A percentile compares a stretch with the other conserved stretches of the same genome.
phyloP scores from a whole-genome alignment of 2,888 invertebrate species.

The Macropis europaea region DNA sequence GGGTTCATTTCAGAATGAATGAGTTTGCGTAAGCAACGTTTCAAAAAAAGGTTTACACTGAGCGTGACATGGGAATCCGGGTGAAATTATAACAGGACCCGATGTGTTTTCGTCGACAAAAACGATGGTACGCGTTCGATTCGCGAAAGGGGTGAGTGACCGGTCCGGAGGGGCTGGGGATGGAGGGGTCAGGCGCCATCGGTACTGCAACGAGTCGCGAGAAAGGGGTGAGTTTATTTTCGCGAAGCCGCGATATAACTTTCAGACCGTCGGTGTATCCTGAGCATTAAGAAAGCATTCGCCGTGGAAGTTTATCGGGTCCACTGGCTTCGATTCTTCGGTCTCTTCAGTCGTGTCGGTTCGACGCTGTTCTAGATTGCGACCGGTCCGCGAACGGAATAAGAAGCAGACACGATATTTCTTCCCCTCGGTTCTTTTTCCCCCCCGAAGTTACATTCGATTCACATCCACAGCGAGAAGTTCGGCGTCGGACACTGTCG shows the following conservation, averaged over 20 bases:
- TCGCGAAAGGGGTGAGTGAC: background rate
- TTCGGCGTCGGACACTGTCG: background rate
- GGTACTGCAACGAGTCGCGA: slow-evolving; percentile 31
- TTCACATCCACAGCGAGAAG: slow-evolving; percentile 13
- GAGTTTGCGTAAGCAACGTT: no score
- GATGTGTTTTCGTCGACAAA: slow-evolving; percentile 41
- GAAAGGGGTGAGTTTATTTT: slow-evolving; percentile 61
- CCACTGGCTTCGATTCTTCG: slow-evolving; percentile 59
- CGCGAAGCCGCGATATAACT: slow-evolving; percentile 60
- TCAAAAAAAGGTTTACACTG: no score
- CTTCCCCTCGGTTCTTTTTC: background rate
- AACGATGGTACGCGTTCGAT: slow-evolving; percentile 19
- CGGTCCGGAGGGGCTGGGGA: background rate
- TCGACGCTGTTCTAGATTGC: slow-evolving; percentile 53
- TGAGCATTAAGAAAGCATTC: slow-evolving; percentile 68
- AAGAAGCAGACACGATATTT: slow-evolving; percentile 44
- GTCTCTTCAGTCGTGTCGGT: slow-evolving; percentile 25
- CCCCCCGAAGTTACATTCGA: slow-evolving; percentile 1
- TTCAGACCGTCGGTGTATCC: slow-evolving; percentile 57
- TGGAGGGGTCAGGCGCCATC: slow-evolving; percentile 25
- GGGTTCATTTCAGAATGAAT: no score
- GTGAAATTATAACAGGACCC: background rate
- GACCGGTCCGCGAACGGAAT: slow-evolving; percentile 47
- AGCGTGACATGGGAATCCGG: no score
- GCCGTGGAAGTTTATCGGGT: slow-evolving; percentile 59